Conservation (phyloP, 2,888 invertebrate genomes). For the Acanthopleura granulata region DNA sequence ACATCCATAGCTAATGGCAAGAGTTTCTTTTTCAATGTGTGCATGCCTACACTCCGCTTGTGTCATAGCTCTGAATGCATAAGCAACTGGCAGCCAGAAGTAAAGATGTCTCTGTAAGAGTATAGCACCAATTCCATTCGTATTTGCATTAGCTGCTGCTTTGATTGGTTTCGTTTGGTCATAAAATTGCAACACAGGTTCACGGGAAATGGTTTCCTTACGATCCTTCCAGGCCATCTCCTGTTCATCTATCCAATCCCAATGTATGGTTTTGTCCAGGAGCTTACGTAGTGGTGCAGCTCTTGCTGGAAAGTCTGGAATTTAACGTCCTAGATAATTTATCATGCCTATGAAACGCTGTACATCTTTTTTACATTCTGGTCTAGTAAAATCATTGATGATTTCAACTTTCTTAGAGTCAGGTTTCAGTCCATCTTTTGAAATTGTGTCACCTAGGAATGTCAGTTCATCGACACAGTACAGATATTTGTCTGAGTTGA, state of each 20-base stretch:
- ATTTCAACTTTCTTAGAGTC: slow-evolving; percentile 38
- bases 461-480: too few relatives aligned
- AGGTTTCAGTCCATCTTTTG: slow-evolving; percentile 37
- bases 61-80: slow-evolving; percentile 25
- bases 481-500: slow-evolving; percentile 21
- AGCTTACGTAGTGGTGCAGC: slow-evolving; percentile 23
- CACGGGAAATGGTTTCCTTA: background rate
- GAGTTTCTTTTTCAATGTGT: slow-evolving; percentile 37
- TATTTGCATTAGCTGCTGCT: slow-evolving; percentile 8
- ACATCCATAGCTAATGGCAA: slow-evolving; percentile 33
- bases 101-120: background rate
- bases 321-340: slow-evolving; percentile 21
- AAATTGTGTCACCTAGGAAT: slow-evolving; percentile 17
- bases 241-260: slow-evolving; percentile 20
- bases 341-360: slow-evolving; percentile 27
- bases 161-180: slow-evolving; percentile 13
- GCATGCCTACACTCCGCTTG: slow-evolving; percentile 31
- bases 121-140: slow-evolving; percentile 9
- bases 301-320: slow-evolving; percentile 22
- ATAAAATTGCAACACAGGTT: slow-evolving; percentile 18
- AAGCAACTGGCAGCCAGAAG: slow-evolving; percentile 16
- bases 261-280: slow-evolving; percentile 15
- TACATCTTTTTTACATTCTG: slow-evolving; percentile 18
- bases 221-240: slow-evolving; percentile 10
- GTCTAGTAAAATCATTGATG: background rate